A percentile compares a stretch with the other conserved stretches of the same genome.
phyloP scores from a whole-genome alignment of 2,797 vertebrate species.

The Valencia hispanica region DNA sequence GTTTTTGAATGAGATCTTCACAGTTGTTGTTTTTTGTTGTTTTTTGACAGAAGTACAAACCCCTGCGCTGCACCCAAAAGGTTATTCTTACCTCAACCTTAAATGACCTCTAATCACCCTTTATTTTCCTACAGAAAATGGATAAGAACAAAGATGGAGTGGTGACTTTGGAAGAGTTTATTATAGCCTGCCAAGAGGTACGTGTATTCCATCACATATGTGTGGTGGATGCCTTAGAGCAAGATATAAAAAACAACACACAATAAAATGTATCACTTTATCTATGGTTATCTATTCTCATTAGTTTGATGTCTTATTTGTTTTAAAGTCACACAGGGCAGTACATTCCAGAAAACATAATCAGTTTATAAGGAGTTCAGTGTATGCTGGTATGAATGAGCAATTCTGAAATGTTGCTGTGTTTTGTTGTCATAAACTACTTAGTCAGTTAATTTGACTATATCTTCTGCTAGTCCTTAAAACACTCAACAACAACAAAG shows the following conservation, averaged over 20 bases:
- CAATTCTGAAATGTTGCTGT: background rate
- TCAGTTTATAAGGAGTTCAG: background rate
- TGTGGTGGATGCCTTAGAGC: background rate
- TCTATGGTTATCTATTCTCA: too few species aligned
- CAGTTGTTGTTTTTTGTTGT: background rate
- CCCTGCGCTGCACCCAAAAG: background rate
- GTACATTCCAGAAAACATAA: background rate
- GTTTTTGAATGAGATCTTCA: background rate
- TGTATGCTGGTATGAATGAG: background rate
- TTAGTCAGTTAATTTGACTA: too few species aligned
- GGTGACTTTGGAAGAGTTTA: conserved; percentile 95
- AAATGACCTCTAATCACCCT: background rate
- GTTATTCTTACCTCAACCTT: background rate
- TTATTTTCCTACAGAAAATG: conserved; percentile 88
- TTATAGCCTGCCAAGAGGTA: conserved; percentile 96
- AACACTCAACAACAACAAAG: too few species aligned
- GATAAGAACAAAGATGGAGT: conserved; percentile 99
- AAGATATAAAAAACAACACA: background rate
- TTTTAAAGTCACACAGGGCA: background rate
- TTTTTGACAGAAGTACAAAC: background rate
- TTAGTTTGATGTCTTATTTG: background rate
- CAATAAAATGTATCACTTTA: background rate
- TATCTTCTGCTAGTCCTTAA: too few species aligned
- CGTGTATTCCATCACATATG: conserved; percentile 28
- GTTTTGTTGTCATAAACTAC: too few species aligned